A percentile compares a stretch with the other conserved stretches of the same genome.
These are phyloP conservation scores for Clepsis dumicolana DNA, from an alignment of 2,888 invertebrate species.

Conservation along the genomic window DNA sequence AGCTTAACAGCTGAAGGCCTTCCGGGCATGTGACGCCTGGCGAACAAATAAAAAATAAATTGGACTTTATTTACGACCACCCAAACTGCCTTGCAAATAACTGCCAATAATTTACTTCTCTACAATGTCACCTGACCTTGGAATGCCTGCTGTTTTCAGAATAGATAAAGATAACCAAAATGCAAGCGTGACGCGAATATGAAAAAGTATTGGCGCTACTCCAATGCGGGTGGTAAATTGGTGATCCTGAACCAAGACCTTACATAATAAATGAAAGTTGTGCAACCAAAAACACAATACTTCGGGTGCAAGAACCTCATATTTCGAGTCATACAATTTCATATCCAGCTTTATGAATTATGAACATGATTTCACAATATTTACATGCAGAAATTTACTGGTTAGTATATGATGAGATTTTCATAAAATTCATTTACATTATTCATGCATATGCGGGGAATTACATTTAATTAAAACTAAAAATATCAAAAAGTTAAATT, in stretches of 20 bases:
- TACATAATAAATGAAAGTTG: constrained; percentile 6
- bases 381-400: neutral
- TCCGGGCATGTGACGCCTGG: constrained; percentile 51
- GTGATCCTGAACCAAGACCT: constrained; percentile 40
- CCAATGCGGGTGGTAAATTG: constrained; percentile 53
- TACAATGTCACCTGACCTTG: constrained; percentile 52
- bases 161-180: constrained; percentile 47
- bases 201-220: constrained; percentile 54
- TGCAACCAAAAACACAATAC: constrained; percentile 11
- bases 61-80: constrained; percentile 58
- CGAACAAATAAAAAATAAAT: constrained; percentile 64
- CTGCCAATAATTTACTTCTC: constrained; percentile 57
- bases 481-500: neutral
- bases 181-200: constrained; percentile 43
- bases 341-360: neutral
- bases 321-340: constrained; percentile 12
- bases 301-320: constrained; percentile 47
- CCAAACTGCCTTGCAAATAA: constrained; percentile 48
- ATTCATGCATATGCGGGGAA: neutral
- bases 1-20: constrained; percentile 68
- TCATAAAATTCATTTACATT: neutral
- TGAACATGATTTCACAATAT: neutral
- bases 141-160: constrained; percentile 46
- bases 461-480: neutral
- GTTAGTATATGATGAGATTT: constrained; percentile 6